Conservation (phyloP, 2,888 invertebrate species). For the Epirrhoe tristata region DNA sequence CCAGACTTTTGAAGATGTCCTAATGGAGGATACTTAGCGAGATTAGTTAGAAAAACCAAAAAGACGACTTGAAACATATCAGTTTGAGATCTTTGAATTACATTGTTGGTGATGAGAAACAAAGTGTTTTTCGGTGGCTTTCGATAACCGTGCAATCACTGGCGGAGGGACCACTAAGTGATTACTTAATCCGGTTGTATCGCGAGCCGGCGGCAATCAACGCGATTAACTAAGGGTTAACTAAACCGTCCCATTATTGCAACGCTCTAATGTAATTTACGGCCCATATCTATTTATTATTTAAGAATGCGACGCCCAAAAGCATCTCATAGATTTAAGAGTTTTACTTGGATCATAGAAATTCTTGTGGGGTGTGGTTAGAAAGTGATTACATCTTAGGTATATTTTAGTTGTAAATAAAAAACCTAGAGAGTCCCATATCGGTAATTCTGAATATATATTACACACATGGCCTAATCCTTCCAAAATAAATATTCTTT, state of each 20-base stretch:
- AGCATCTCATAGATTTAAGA: background rate
- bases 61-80: background rate
- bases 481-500: constrained; percentile 19
- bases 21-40: no score
- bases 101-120: constrained; percentile 8
- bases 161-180: constrained; percentile 68
- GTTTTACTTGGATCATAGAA: background rate
- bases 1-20: no score
- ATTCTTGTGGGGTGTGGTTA: background rate
- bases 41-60: background rate
- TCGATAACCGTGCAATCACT: constrained; percentile 50
- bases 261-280: constrained; percentile 44
- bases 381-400: background rate
- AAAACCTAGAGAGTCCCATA: background rate
- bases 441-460: background rate
- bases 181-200: constrained; percentile 73
- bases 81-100: background rate
- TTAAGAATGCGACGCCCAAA: constrained; percentile 19
- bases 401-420: no score
- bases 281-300: constrained; percentile 36
- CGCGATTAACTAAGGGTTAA: constrained; percentile 76
- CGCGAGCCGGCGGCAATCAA: constrained; percentile 69
- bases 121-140: constrained; percentile 27
- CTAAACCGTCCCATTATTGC: constrained; percentile 64
- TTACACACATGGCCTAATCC: constrained; percentile 7